A percentile compares a stretch with the other conserved stretches of the same genome.
Evolutionary conservation across 2,113 vertebrate genomes (phyloP).

Genomic region (Syngnathoides biaculeatus): DNA sequence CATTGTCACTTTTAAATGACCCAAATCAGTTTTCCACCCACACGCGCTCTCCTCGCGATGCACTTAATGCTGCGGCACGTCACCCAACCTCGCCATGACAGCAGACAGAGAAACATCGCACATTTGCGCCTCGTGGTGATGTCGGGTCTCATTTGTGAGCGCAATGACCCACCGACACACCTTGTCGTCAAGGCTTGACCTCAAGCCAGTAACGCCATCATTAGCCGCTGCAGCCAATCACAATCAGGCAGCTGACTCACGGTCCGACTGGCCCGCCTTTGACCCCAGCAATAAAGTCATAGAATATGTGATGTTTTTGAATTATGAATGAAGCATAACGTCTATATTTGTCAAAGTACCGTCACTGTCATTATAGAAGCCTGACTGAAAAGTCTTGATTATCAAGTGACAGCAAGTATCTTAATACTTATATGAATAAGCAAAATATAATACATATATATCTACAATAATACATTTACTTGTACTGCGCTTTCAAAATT

Average conservation of each 20-base stretch:
- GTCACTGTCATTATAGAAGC: not conserved
- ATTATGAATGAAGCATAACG: constrained; percentile 32
- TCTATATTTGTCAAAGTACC: constrained; percentile 13
- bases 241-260: constrained; percentile 37
- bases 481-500: not conserved
- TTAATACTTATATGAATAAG: not conserved
- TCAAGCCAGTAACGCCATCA: constrained; percentile 35
- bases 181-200: constrained; percentile 43
- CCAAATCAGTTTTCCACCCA: constrained; percentile 61
- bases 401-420: not conserved
- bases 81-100: constrained; percentile 22
- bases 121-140: constrained; percentile 20
- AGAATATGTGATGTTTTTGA: constrained; percentile 28
- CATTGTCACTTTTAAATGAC: constrained; percentile 53
- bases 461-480: not conserved
- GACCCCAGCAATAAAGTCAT: constrained; percentile 39
- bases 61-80: constrained; percentile 39
- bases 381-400: not conserved
- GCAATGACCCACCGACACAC: constrained; percentile 48
- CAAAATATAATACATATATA: not conserved
- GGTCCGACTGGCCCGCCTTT: constrained; percentile 38
- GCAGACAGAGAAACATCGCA: constrained; percentile 19
- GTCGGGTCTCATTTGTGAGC: constrained; percentile 45
- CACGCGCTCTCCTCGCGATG: constrained; percentile 28
- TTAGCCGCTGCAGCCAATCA: constrained; percentile 42